A percentile compares a stretch with the other conserved stretches of the same genome.
These are phyloP conservation scores for Momotus momota DNA, from an alignment of 2,797 vertebrate species.

Conservation along the genomic window DNA sequence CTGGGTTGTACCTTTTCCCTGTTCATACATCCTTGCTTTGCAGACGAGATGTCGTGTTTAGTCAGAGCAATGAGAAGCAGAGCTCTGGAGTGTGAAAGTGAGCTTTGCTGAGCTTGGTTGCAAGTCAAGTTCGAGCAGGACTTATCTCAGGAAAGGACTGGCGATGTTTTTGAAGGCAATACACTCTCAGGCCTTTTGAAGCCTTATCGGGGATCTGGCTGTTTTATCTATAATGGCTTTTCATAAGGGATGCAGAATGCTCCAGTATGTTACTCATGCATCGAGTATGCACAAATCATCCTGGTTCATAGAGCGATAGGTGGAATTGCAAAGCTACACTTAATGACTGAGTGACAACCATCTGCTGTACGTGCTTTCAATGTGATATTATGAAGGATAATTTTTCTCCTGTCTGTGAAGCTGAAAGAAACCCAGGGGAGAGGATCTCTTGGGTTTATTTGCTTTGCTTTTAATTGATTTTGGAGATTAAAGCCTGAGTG, in stretches of 20 bases:
- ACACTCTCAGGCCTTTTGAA: neutral
- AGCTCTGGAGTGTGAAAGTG: neutral
- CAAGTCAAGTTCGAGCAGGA: neutral
- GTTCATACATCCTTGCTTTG: neutral
- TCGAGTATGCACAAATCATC: neutral
- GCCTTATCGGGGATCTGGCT: neutral
- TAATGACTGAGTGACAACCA: conserved; percentile 48
- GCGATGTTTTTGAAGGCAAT: conserved; percentile 29
- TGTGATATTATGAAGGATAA: conserved; percentile 41
- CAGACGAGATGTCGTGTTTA: neutral
- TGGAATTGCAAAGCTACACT: conserved; percentile 1
- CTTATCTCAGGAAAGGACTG: neutral
- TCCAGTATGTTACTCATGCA: neutral
- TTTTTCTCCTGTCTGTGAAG: conserved; percentile 22
- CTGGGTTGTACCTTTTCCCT: neutral
- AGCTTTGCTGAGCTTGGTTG: neutral
- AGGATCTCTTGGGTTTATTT: conserved; percentile 48
- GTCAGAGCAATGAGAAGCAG: neutral
- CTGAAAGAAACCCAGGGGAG: conserved; percentile 19
- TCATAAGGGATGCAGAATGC: neutral
- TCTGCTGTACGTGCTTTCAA: conserved; percentile 28
- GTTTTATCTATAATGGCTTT: conserved; percentile 61
- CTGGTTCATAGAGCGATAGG: neutral
- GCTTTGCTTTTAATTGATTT: conserved; percentile 71
- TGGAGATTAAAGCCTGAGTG: conserved; percentile 62